Evolutionary conservation across 2,113 vertebrate genomes (phyloP).

Genomic region (Coracopsis vasa): DNA sequence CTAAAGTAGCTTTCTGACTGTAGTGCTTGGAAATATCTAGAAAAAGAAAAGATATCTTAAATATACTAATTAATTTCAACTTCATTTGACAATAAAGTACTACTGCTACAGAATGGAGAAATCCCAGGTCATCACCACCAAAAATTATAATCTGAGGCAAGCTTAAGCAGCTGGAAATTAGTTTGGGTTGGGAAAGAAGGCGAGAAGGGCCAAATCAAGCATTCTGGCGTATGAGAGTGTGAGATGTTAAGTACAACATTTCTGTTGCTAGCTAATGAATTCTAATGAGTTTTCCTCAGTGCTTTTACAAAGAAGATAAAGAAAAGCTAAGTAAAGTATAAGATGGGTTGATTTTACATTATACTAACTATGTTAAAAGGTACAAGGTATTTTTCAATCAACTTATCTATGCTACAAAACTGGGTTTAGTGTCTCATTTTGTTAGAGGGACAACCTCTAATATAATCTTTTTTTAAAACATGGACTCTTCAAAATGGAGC

Average conservation of each 20-base stretch:
- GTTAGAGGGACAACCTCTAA: not conserved
- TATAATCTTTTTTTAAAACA: not conserved
- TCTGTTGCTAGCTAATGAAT: not conserved
- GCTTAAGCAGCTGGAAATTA: not conserved
- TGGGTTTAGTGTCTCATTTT: not conserved
- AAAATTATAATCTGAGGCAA: not conserved
- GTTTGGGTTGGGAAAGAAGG: not conserved
- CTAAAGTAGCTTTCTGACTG: slow-evolving; percentile 89
- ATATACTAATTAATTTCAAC: not conserved
- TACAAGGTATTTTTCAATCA: not conserved
- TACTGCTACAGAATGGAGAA: not conserved
- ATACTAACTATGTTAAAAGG: not conserved
- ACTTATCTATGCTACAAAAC: not conserved
- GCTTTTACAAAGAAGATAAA: not conserved
- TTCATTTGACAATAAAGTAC: not conserved
- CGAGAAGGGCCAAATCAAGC: not conserved
- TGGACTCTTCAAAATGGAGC: not conserved
- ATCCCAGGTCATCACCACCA: not conserved
- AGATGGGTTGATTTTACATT: not conserved
- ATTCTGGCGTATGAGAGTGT: not conserved
- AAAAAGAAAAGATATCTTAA: not conserved
- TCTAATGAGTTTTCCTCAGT: not conserved
- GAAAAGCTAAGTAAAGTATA: not conserved
- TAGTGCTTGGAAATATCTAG: slow-evolving; percentile 94
- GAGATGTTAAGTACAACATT: not conserved